Evolutionary conservation across 2,888 invertebrate species (phyloP).

Genomic region (Limnephilus lunatus): DNA sequence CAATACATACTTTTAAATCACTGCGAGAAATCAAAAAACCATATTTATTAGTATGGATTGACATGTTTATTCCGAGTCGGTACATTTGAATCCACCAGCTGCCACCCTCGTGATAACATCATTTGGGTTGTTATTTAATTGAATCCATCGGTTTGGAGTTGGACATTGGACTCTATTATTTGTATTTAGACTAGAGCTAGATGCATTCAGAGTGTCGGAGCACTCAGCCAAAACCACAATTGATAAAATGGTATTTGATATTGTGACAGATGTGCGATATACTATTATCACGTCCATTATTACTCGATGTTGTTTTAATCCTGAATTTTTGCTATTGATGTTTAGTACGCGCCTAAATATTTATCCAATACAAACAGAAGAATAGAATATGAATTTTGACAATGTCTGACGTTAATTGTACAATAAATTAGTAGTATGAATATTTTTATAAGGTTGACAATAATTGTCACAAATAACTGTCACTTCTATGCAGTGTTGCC

Average conservation of each 20-base stretch:
- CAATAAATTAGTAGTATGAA: neutral
- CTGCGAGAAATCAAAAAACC: too few species aligned
- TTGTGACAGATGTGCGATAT: neutral
- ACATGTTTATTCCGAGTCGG: too few species aligned
- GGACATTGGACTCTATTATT: neutral
- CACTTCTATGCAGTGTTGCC: too few species aligned
- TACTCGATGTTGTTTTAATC: neutral
- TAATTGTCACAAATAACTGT: too few species aligned
- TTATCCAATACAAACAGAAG: neutral
- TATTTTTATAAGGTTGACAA: too few species aligned
- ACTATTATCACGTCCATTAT: neutral
- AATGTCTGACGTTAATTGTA: too few species aligned
- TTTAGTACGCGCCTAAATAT: neutral
- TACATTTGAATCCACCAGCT: too few species aligned
- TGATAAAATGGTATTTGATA: neutral
- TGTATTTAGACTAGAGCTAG: neutral
- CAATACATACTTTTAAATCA: too few species aligned
- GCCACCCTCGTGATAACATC: neutral
- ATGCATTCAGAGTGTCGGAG: neutral
- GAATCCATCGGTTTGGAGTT: neutral
- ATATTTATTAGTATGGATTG: too few species aligned
- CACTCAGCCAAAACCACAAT: neutral
- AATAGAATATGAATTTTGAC: neutral
- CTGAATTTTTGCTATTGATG: neutral
- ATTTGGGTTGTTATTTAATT: neutral